Base-by-base conservation (phyloP, 2,888 invertebrate species). In the Zhuqinia jingwanae region DNA sequence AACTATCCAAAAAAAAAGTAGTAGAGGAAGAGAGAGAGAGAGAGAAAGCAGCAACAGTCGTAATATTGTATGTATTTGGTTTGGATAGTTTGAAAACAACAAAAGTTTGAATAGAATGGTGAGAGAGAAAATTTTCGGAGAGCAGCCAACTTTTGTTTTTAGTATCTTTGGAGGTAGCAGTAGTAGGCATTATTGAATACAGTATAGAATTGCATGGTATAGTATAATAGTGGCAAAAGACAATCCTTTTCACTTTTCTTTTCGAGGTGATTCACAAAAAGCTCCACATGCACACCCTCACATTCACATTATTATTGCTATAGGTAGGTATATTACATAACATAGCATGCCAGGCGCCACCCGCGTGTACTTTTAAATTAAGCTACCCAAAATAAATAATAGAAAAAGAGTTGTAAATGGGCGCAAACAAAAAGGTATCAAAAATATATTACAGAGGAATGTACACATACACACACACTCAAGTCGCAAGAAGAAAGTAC, bases 91-190 rank as follows among this genome's bases (percentile, higher is more conserved):
- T 50, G 22, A 65, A 65, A 65, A 42, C 65, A 65, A 42, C 47
- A 70, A 68, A 45, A 47, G 10, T 68, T 22, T 15, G 10, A 47
- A 50, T 45, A 47, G 70, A 70, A 50, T 70, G 17, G 25, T 25
- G 47, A 47, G 50, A 50, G 27, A 47, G 47, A 70, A 47, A 47
- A 50, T 47, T 70, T 81, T 73, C 82, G 82, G 82, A 82, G 75
- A 22, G 82, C 30, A 63, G 82, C 83, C 83, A 83, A 83, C 65
- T 83, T 83, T 83, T 83, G 65, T n/a, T 68, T 83, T 83, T 68
- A 65, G 56, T 17, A n/a, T 22, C 5, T 22, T 13, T 45, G 50
- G 17, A 63, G 36, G 65, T 17, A n/a, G n/a, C n/a, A n/a, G n/a
- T n/a, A n/a, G n/a, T n/a, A n/a, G n/a, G n/a, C n/a, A n/a, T n/a